Evolutionary conservation across 2,888 invertebrate species (phyloP).

Genomic region (Leptinotarsa peninsularis): DNA sequence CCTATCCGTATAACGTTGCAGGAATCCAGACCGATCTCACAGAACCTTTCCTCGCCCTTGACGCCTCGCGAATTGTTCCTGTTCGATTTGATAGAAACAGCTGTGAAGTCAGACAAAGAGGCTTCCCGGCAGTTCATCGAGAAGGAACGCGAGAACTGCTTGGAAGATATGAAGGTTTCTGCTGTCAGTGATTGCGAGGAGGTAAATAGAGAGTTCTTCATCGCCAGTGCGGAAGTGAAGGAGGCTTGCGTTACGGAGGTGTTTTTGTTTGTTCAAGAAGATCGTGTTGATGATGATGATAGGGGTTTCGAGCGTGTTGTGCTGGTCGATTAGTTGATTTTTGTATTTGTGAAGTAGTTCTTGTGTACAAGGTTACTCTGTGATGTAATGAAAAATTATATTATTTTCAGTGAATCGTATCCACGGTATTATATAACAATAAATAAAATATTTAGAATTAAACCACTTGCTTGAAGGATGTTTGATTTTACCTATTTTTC

Average conservation of each 20-base stretch:
- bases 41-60: conserved; percentile 46
- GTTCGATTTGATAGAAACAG: conserved; percentile 62
- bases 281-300: conserved; percentile 1
- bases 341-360: too few relatives aligned
- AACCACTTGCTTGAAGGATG: too few relatives aligned
- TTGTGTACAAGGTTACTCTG: too few relatives aligned
- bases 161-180: background rate
- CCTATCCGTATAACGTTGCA: conserved; percentile 17
- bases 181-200: background rate
- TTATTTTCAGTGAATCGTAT: too few relatives aligned
- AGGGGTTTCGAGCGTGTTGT: background rate
- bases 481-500: too few relatives aligned
- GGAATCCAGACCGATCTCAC: conserved; percentile 33
- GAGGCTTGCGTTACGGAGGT: conserved; percentile 43
- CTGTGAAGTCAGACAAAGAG: conserved; percentile 50
- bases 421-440: too few relatives aligned
- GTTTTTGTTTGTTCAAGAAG: conserved; percentile 46
- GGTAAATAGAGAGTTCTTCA: conserved; percentile 44
- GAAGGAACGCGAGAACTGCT: conserved; percentile 29
- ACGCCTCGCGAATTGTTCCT: conserved; percentile 66
- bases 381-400: too few relatives aligned
- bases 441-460: too few relatives aligned
- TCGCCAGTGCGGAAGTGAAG: conserved; percentile 47
- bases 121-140: conserved; percentile 36
- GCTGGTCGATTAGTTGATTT: background rate